Conservation (phyloP, 1,140 invertebrate species). For the Chrysoperla carnea region DNA sequence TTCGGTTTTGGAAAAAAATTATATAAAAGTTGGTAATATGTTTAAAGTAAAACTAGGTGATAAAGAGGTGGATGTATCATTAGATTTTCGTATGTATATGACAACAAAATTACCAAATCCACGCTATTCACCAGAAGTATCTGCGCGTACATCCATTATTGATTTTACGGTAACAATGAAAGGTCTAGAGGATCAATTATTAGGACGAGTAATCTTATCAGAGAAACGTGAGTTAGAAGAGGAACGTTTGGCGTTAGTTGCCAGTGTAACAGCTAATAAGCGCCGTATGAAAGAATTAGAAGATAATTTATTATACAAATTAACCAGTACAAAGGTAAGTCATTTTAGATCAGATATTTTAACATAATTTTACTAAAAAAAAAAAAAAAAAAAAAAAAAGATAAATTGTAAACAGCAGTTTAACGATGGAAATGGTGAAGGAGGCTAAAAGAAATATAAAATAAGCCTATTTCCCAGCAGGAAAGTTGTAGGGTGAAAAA, state of each 20-base stretch:
- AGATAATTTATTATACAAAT: slow-evolving; percentile 68
- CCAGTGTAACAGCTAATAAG: slow-evolving; percentile 73
- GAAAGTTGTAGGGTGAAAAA: too few relatives aligned
- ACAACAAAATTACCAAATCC: slow-evolving; percentile 86
- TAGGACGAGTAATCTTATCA: slow-evolving; percentile 76
- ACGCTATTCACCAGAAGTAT: slow-evolving; percentile 77
- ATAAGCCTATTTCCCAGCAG: too few relatives aligned
- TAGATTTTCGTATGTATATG: slow-evolving; percentile 72
- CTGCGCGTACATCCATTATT: slow-evolving; percentile 74
- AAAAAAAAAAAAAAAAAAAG: too few relatives aligned
- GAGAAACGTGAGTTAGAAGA: slow-evolving; percentile 78
- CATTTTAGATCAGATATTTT: too few relatives aligned
- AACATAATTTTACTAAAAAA: too few relatives aligned
- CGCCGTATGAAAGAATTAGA: slow-evolving; percentile 78
- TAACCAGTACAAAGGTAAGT: slow-evolving; percentile 57
- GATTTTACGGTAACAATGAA: slow-evolving; percentile 91
- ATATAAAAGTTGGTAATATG: slow-evolving; percentile 62
- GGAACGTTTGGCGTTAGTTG: slow-evolving; percentile 66
- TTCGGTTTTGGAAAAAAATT: slow-evolving; percentile 74
- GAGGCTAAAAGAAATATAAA: too few relatives aligned
- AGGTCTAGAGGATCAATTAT: slow-evolving; percentile 76
- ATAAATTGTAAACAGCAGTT: too few relatives aligned
- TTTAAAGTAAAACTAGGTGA: slow-evolving; percentile 73
- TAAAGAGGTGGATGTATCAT: slow-evolving; percentile 68
- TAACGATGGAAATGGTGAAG: too few relatives aligned